Evolutionary conservation across 1,140 invertebrate species (phyloP).

Genomic region (Dysdera silvatica): DNA sequence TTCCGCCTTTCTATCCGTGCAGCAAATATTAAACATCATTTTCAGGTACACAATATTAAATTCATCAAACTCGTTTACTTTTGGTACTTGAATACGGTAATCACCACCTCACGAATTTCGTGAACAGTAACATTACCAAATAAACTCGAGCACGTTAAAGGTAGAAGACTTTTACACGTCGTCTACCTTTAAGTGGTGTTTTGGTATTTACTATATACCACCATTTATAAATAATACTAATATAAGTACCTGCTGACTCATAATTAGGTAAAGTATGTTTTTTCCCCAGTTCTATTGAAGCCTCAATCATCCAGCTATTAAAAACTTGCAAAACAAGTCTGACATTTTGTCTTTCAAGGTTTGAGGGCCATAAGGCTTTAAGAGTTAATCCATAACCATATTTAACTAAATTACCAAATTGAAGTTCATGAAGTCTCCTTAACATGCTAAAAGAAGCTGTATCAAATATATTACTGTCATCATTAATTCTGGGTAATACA

Average conservation of each 20-base stretch:
- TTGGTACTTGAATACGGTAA: no score
- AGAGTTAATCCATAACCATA: neutral
- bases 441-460: neutral
- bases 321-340: neutral
- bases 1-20: no score
- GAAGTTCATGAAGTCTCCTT: neutral
- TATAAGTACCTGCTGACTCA: neutral
- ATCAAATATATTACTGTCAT: neutral
- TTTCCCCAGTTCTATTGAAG: neutral
- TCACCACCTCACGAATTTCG: no score
- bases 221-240: neutral
- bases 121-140: no score
- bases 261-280: neutral
- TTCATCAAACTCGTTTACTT: no score
- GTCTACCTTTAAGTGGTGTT: neutral
- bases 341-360: neutral
- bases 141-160: no score
- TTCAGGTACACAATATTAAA: no score
- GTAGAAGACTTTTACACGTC: no score
- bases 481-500: constrained; percentile 15
- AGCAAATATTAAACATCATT: no score
- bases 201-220: constrained; percentile 1
- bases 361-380: neutral
- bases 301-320: neutral
- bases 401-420: neutral